These are phyloP conservation scores for Thereva unica DNA, from an alignment of 2,888 invertebrate species.

Conservation along the genomic window DNA sequence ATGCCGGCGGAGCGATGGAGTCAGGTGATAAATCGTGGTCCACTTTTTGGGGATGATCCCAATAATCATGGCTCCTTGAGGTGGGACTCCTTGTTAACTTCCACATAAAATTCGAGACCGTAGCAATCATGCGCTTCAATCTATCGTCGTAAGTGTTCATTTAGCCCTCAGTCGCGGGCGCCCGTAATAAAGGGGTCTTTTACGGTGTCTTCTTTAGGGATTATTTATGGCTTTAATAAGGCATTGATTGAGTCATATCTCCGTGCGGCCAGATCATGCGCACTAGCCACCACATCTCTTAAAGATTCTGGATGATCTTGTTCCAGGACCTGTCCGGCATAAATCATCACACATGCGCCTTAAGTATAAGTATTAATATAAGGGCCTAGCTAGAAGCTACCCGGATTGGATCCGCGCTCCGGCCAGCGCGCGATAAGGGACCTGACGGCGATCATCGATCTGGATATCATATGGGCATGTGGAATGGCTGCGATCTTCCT, in stretches of 20 bases:
- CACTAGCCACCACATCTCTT: too few species aligned
- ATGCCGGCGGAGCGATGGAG: conserved; percentile 10
- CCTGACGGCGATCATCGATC: conserved; percentile 8
- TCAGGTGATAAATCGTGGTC: conserved; percentile 30
- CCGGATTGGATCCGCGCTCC: background rate
- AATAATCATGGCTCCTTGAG: conserved; percentile 8
- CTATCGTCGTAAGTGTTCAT: too few species aligned
- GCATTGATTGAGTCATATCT: conserved; percentile 38
- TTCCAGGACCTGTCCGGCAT: conserved; percentile 4
- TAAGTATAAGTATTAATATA: conserved; percentile 5
- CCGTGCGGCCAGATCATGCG: background rate
- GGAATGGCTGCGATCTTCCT: background rate
- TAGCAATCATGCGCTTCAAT: too few species aligned
- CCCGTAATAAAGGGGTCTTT: conserved; percentile 32
- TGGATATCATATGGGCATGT: background rate
- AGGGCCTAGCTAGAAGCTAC: background rate
- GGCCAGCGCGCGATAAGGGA: background rate
- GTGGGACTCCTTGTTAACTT: background rate
- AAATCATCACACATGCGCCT: conserved; percentile 26
- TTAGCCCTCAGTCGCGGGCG: too few species aligned
- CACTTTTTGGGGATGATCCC: conserved; percentile 24
- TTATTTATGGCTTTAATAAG: conserved; percentile 36
- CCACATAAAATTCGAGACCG: conserved; percentile 6
- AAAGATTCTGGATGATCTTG: too few species aligned
- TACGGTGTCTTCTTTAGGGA: conserved; percentile 31